Evolutionary conservation across 2,797 vertebrate genomes (phyloP), one percentile per base, ranked within the genome.

Genomic region (Cetoscarus ocellatus): DNA sequence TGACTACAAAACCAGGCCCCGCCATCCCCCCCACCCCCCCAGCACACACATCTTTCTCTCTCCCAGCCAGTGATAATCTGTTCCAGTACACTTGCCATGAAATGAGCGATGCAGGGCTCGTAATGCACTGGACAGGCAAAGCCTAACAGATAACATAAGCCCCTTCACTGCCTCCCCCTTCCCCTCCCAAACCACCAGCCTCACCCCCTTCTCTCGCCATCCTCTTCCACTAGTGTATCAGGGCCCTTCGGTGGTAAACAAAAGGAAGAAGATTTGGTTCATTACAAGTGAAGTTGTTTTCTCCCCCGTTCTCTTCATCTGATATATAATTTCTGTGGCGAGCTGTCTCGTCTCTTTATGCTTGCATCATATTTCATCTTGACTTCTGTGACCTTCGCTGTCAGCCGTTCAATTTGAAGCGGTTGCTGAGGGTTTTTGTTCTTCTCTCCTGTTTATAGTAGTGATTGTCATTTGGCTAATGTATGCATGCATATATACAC

Each of bases 11-110:
- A 75, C 83, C 70, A 66, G 74, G 51, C 73, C 73, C 12, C 3
- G n/a, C 69, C 27, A 63, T n/a, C n/a, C 34, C 55, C 65, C 65
- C 36, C 47, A 38, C 12, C 3, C 14, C 1, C 7, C 7, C 48
- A n/a, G n/a, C n/a, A n/a, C n/a, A n/a, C n/a, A n/a, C n/a, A n/a
- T 18, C 42, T 5, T 52, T 1, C 57, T 51, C 49, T 52, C 51
- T 35, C 27, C 13, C 84, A 84, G 87, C 85, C 84, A 57, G 67
- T 83, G 69, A 87, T 92, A 93, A 93, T 93, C 91, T 90, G 89
- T 91, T 93, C 91, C 91, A 92, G 90, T 89, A 85, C 80, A 89
- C 86, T 87, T 83, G 86, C 88, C 91, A 91, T 90, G 87, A 93
- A 92, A 93, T 91, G 84, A 92, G 85, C 79, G 77, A 90, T 86